Conservation (phyloP, 2,113 vertebrate species). For the Silurus asotus region DNA sequence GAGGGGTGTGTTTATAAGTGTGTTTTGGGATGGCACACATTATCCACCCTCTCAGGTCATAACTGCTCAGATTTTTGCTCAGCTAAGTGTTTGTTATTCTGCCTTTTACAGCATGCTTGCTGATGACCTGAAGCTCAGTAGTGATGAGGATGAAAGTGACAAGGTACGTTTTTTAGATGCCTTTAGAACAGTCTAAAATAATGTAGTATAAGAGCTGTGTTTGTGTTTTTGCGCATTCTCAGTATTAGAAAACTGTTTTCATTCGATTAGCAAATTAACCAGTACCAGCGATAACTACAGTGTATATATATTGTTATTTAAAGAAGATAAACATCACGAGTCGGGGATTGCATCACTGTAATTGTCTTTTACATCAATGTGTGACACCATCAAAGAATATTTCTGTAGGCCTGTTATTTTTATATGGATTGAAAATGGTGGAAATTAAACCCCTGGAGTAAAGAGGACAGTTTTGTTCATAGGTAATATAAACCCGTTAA, state of each 20-base stretch:
- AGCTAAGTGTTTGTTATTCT: conserved; percentile 24
- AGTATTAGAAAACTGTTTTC: not conserved
- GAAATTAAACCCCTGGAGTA: not conserved
- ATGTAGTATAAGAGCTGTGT: not conserved
- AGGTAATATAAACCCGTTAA: not conserved
- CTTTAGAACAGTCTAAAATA: not conserved
- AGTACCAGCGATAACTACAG: not conserved
- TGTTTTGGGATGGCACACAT: conserved; percentile 36
- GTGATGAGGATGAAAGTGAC: conserved; percentile 75
- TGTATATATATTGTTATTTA: not conserved
- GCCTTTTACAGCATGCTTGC: conserved; percentile 72
- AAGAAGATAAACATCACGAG: not conserved
- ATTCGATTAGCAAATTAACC: not conserved
- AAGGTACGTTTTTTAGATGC: conserved; percentile 58
- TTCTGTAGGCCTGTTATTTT: not conserved
- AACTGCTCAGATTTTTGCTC: not conserved
- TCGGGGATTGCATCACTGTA: not conserved
- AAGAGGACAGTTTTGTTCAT: not conserved
- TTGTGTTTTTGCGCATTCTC: not conserved
- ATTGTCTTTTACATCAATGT: not conserved
- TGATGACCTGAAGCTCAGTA: conserved; percentile 77
- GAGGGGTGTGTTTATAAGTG: conserved; percentile 18
- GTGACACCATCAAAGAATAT: not conserved
- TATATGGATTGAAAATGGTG: not conserved
- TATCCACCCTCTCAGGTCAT: not conserved